Percentiles rank a stretch among this genome's conserved stretches.
Evolutionary conservation across 1,140 invertebrate genomes (phyloP).

Genomic region (Rhizoglyphus robini): DNA sequence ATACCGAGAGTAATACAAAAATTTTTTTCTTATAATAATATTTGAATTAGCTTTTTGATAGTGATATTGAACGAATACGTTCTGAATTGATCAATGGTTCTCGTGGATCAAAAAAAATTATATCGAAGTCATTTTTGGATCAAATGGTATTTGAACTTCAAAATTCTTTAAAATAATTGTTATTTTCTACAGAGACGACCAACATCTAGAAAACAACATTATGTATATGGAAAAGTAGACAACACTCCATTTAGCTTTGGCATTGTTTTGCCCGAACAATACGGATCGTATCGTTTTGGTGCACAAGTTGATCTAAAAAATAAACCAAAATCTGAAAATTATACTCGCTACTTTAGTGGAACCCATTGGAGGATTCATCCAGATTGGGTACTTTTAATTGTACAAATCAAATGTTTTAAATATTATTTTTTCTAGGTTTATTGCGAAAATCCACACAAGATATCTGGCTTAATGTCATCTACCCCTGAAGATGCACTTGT

Average conservation of each 20-base stretch:
- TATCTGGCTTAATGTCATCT: conserved; percentile 18
- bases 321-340: conserved; percentile 27
- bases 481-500: conserved; percentile 24
- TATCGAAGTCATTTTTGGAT: conserved; percentile 71
- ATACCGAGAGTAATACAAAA: conserved; percentile 40
- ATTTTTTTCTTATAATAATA: not conserved
- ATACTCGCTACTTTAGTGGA: conserved; percentile 50
- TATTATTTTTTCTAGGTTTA: conserved; percentile 22
- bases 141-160: conserved; percentile 56
- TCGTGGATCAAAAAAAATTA: conserved; percentile 64
- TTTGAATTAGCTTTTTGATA: not conserved
- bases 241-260: conserved; percentile 78
- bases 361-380: conserved; percentile 81
- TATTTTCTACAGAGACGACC: conserved; percentile 54
- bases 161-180: conserved; percentile 1
- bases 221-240: conserved; percentile 73
- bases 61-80: conserved; percentile 39
- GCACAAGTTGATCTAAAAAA: conserved; percentile 55
- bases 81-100: conserved; percentile 77
- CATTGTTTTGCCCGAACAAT: conserved; percentile 69
- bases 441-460: conserved; percentile 25
- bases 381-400: conserved; percentile 48
- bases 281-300: conserved; percentile 70
- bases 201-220: conserved; percentile 55
- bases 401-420: not conserved